Evolutionary conservation across 1,140 invertebrate genomes (phyloP).

Genomic region (Brachystomella parvula): DNA sequence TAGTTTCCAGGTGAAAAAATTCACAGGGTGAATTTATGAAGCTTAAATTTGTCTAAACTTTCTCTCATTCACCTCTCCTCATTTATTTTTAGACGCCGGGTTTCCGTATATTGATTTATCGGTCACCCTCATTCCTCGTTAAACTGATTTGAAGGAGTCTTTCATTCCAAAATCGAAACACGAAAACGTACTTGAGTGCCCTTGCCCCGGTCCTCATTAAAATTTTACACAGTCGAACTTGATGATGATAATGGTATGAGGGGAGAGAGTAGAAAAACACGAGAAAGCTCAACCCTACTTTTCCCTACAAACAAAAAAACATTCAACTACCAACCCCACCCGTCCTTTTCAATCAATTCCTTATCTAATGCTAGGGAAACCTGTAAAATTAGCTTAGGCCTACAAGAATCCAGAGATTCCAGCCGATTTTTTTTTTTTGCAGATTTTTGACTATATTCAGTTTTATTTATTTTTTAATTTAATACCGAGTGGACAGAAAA

Average conservation of each 20-base stretch:
- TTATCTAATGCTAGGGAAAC: not conserved
- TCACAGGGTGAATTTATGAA: not conserved
- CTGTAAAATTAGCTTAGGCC: not conserved
- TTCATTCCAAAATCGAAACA: not conserved
- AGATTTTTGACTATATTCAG: not conserved
- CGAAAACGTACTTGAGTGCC: not conserved
- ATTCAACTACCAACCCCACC: not conserved
- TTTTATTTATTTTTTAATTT: too few relatives aligned
- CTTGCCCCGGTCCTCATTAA: conserved; percentile 3
- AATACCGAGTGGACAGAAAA: too few relatives aligned
- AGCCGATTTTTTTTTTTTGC: too few relatives aligned
- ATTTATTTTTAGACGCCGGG: too few relatives aligned
- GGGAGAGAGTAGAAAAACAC: not conserved
- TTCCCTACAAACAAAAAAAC: not conserved
- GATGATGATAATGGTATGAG: not conserved
- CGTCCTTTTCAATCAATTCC: not conserved
- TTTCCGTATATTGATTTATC: not conserved
- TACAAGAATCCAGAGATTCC: too few relatives aligned
- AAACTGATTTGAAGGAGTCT: not conserved
- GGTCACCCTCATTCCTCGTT: not conserved
- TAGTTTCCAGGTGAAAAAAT: not conserved
- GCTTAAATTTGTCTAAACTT: too few relatives aligned
- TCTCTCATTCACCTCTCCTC: too few relatives aligned
- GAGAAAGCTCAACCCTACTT: not conserved
- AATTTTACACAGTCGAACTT: too few relatives aligned